Percentiles rank a stretch among this genome's conserved stretches.
phyloP scores from a whole-genome alignment of 1,140 invertebrate species.

The Ceratina japonica region DNA sequence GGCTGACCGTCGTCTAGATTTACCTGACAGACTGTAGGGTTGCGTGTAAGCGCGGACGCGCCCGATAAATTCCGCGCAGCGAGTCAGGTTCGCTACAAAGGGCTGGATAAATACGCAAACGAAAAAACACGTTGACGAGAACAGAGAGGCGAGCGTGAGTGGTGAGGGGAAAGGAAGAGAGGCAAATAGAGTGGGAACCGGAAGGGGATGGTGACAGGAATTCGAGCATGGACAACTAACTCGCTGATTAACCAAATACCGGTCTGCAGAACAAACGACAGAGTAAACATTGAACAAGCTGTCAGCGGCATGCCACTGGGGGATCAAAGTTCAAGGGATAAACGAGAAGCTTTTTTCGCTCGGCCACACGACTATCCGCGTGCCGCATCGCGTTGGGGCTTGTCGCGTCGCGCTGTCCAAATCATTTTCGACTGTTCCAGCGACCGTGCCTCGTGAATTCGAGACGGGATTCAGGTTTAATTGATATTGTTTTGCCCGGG shows the following conservation, averaged over 20 bases:
- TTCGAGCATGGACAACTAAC: constrained; percentile 67
- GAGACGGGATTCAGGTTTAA: constrained; percentile 3
- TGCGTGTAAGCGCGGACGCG: constrained; percentile 54
- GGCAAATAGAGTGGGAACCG: constrained; percentile 35
- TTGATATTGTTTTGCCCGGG: constrained; percentile 10
- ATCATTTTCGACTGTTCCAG: constrained; percentile 45
- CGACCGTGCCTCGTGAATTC: constrained; percentile 16
- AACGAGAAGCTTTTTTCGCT: constrained; percentile 58
- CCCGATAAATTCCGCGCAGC: constrained; percentile 57
- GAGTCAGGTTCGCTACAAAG: constrained; percentile 37
- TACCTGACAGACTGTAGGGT: constrained; percentile 26
- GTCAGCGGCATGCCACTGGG: constrained; percentile 62
- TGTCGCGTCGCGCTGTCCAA: constrained; percentile 32
- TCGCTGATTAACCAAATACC: constrained; percentile 71
- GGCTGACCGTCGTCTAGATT: neutral
- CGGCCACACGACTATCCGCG: constrained; percentile 1
- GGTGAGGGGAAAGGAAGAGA: neutral
- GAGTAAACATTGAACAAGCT: constrained; percentile 67
- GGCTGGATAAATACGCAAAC: constrained; percentile 40
- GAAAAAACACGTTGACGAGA: constrained; percentile 13
- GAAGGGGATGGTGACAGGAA: constrained; percentile 54
- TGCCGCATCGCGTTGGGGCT: neutral
- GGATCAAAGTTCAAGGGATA: constrained; percentile 67
- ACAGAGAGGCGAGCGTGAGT: neutral
- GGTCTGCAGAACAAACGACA: constrained; percentile 65